Evolutionary conservation across 64 coral and sea anemone genomes (phyloP).

Genomic region (Dendrophyllia cribrosa): DNA sequence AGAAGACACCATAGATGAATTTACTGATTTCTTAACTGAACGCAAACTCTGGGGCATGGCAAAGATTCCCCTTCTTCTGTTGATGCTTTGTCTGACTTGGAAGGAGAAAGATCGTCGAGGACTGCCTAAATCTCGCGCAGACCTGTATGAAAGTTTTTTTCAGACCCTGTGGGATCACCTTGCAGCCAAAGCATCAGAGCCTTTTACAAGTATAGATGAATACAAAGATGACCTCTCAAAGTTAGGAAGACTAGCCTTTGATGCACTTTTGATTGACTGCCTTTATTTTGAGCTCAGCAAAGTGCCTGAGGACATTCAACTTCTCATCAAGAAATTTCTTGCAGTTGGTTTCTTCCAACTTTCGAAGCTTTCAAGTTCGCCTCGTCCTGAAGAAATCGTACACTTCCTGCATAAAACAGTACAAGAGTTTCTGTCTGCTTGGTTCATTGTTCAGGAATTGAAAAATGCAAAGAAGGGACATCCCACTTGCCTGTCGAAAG

Average conservation of each 20-base stretch:
- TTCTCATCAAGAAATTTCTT: neutral
- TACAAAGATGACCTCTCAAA: neutral
- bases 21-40: constrained; percentile 1
- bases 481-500: neutral
- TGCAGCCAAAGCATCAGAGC: neutral
- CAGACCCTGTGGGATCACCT: constrained; percentile 15
- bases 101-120: constrained; percentile 43
- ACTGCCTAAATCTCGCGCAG: constrained; percentile 21
- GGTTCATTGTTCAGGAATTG: neutral
- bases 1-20: neutral
- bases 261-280: constrained; percentile 47
- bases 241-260: constrained; percentile 50
- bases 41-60: neutral
- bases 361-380: constrained; percentile 10
- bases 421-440: constrained; percentile 73
- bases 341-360: constrained; percentile 51
- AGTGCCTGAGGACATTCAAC: neutral
- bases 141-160: constrained; percentile 47
- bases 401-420: constrained; percentile 60
- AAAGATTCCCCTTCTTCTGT: constrained; percentile 50
- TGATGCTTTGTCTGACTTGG: constrained; percentile 50
- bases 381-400: constrained; percentile 44
- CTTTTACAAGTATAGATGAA: constrained; percentile 17
- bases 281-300: constrained; percentile 9
- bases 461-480: neutral